Percentiles rank a stretch among this genome's conserved stretches.
Conservation (phyloP, 2,113 vertebrate genomes). For the Bolborhynchus lineola region DNA sequence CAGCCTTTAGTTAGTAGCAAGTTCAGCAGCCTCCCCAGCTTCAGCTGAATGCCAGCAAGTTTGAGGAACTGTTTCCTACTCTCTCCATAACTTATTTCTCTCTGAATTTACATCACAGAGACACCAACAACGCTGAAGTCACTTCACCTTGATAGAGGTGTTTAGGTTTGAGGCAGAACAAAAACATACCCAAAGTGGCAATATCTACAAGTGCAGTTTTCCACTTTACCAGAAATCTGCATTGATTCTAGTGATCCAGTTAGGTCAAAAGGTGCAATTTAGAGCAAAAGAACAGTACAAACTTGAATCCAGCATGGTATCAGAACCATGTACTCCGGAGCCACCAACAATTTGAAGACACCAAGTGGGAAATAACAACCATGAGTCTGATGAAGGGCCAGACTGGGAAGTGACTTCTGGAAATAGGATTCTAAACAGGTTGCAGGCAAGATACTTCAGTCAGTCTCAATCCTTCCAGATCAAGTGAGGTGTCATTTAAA, state of each 20-base stretch:
- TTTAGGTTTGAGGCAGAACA: neutral
- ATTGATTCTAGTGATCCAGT: neutral
- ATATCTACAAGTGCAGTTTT: neutral
- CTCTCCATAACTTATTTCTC: neutral
- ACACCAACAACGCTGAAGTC: neutral
- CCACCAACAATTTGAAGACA: neutral
- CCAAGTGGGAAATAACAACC: neutral
- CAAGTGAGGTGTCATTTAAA: neutral
- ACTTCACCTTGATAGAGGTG: neutral
- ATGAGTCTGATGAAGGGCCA: accelerated
- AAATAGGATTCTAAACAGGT: neutral
- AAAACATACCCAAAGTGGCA: neutral
- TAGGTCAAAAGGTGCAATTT: neutral
- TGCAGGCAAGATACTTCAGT: neutral
- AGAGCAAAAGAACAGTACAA: neutral
- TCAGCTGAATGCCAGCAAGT: neutral
- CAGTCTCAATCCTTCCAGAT: neutral
- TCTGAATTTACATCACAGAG: neutral
- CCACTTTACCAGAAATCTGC: neutral
- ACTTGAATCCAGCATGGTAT: neutral
- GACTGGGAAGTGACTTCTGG: neutral
- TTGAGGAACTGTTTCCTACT: neutral
- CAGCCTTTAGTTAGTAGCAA: neutral
- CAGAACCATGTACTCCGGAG: neutral
- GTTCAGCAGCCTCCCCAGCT: neutral